phyloP scores from a whole-genome alignment of 1,140 invertebrate genomes.

The Aphidius ervi region DNA sequence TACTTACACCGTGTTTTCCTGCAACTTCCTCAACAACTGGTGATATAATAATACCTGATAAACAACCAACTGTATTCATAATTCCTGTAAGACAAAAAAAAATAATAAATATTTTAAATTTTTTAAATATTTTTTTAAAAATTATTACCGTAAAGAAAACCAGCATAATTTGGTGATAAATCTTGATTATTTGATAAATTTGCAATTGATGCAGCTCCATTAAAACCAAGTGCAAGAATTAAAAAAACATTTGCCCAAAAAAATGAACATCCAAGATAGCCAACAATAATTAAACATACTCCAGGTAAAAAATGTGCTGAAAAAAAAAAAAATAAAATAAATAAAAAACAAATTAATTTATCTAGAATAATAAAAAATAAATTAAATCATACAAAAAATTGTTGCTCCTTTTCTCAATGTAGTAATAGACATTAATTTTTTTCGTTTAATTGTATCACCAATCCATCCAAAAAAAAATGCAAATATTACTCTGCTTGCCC shows the following conservation, averaged over 20 bases:
- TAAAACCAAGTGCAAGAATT: constrained; percentile 71
- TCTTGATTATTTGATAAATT: constrained; percentile 81
- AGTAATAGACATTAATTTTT: constrained; percentile 55
- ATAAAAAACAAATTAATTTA: not conserved
- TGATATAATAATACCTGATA: constrained; percentile 65
- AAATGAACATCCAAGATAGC: constrained; percentile 62
- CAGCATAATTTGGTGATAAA: constrained; percentile 74
- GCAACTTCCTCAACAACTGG: constrained; percentile 37
- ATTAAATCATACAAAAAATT: constrained; percentile 59
- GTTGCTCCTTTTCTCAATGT: constrained; percentile 65
- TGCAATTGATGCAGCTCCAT: constrained; percentile 74
- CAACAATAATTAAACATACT: constrained; percentile 60
- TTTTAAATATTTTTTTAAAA: too few species aligned
- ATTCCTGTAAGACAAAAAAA: constrained; percentile 49
- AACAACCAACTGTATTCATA: constrained; percentile 64
- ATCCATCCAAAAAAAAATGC: constrained; percentile 64
- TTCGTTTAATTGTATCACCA: constrained; percentile 59
- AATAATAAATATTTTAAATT: too few species aligned
- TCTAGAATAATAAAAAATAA: not conserved
- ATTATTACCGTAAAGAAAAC: constrained; percentile 55
- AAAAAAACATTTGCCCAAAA: constrained; percentile 62
- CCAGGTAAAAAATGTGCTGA: constrained; percentile 68
- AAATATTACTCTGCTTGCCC: constrained; percentile 60
- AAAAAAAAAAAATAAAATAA: constrained; percentile 27
- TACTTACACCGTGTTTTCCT: constrained; percentile 37